Evolutionary conservation across 1,140 invertebrate genomes (phyloP).

Genomic region (Antheraea mylitta): DNA sequence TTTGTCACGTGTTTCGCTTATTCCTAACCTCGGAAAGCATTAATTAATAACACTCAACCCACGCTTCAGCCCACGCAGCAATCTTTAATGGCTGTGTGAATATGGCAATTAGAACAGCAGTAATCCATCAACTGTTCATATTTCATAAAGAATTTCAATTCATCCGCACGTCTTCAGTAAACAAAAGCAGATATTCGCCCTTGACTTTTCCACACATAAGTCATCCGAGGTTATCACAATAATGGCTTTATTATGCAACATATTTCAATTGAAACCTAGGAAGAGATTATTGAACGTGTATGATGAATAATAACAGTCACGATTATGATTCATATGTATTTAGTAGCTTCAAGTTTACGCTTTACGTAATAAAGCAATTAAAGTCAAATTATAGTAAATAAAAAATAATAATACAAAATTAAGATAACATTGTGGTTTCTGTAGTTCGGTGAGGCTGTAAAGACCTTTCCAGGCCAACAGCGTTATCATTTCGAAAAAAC

Average conservation of each 20-base stretch:
- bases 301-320: conserved; percentile 14
- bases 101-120: conserved; percentile 23
- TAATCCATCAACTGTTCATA: conserved; percentile 26
- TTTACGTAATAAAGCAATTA: background rate
- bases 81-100: background rate
- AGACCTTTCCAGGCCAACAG: too few relatives aligned
- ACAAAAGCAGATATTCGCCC: conserved; percentile 50
- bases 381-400: background rate
- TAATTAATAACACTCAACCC: conserved; percentile 1
- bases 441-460: too few relatives aligned
- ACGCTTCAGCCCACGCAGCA: conserved; percentile 11
- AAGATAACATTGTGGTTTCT: background rate
- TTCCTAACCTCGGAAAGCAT: conserved; percentile 19
- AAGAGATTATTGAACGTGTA: conserved; percentile 23
- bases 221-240: conserved; percentile 39
- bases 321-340: background rate
- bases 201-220: conserved; percentile 51
- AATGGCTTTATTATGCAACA: conserved; percentile 36
- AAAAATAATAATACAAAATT: background rate
- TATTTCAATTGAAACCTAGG: conserved; percentile 32
- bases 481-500: too few relatives aligned
- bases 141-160: background rate
- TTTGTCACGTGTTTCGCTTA: conserved; percentile 24
- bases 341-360: background rate
- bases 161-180: conserved; percentile 31